phyloP scores from a whole-genome alignment of 1,140 invertebrate genomes.

The Cherax destructor region DNA sequence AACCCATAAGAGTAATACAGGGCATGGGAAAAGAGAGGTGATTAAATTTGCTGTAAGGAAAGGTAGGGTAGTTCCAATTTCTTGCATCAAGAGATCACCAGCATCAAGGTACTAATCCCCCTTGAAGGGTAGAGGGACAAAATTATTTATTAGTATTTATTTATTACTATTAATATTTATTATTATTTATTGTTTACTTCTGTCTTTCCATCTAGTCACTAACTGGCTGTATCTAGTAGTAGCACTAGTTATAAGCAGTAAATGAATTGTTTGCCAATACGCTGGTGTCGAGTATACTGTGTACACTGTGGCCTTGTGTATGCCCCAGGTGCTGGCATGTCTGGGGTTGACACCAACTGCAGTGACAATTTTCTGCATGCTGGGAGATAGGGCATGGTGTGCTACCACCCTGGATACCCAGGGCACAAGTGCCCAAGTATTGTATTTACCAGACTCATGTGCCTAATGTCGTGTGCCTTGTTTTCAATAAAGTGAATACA shows the following conservation, averaged over 20 bases:
- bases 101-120: too few relatives aligned
- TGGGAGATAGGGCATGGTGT: neutral
- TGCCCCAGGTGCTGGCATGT: neutral
- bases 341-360: neutral
- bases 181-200: neutral
- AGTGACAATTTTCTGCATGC: neutral
- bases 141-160: too few relatives aligned
- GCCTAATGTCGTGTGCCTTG: slow-evolving; percentile 49
- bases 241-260: neutral
- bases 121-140: too few relatives aligned
- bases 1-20: too few relatives aligned
- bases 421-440: slow-evolving; percentile 19
- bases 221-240: neutral
- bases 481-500: slow-evolving; percentile 20
- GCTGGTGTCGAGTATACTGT: neutral
- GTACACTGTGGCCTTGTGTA: neutral
- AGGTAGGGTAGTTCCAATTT: too few relatives aligned
- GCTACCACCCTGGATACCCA: neutral
- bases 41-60: too few relatives aligned
- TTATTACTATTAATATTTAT: too few relatives aligned
- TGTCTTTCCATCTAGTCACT: neutral
- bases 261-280: neutral
- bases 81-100: too few relatives aligned
- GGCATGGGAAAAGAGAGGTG: too few relatives aligned
- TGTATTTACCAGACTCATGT: slow-evolving; percentile 26